Evolutionary conservation across 2,797 vertebrate species (phyloP), one percentile per base, ranked within the genome.

Genomic region (Eutrigla gurnardus): DNA sequence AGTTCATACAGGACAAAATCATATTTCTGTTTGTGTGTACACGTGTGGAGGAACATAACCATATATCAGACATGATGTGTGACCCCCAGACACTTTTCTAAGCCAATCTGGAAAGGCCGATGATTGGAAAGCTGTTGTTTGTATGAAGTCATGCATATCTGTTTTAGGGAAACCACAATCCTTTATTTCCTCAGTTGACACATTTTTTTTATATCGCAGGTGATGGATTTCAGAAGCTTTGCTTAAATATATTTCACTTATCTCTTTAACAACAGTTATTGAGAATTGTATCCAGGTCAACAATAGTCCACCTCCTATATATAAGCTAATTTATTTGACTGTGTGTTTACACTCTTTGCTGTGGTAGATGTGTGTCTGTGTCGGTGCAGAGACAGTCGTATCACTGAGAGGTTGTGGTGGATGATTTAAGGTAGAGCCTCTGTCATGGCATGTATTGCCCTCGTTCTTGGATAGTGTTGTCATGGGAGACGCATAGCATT

Each of bases 401-500:
- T 11, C n/a, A 37, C 37, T 5, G 53, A 58, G 70, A 60, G 43
- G 37, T 25, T 25, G 50, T 43, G 69, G 5, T 17, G 58, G 65
- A 78, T 88, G 87, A 89, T 85, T 88, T 83, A 85, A 50, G 17
- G 64, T 58, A 58, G 61, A 54, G 74, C 45, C 14, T 11, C 58
- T 82, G 82, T 77, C 80, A 68, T 75, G 81, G 66, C 80, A 73
- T 77, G 80, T 68, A 25, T 36, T 18, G 53, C 62, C 55, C 47
- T 86, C 70, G 47, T 84, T 88, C 87, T 72, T 79, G 52, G 63
- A 83, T 47, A 71, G 82, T 55, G 83, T 84, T 90, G 86, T 90
- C 86, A 88, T 85, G 67, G 68, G 65, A 85, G 86, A 86, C 74
- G 39, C 84, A 81, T 78, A 81, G 81, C 78, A 10, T 7, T 4